These are phyloP conservation scores for Dufourea novaeangliae DNA, from an alignment of 1,140 invertebrate genomes.

Conservation along the genomic window DNA sequence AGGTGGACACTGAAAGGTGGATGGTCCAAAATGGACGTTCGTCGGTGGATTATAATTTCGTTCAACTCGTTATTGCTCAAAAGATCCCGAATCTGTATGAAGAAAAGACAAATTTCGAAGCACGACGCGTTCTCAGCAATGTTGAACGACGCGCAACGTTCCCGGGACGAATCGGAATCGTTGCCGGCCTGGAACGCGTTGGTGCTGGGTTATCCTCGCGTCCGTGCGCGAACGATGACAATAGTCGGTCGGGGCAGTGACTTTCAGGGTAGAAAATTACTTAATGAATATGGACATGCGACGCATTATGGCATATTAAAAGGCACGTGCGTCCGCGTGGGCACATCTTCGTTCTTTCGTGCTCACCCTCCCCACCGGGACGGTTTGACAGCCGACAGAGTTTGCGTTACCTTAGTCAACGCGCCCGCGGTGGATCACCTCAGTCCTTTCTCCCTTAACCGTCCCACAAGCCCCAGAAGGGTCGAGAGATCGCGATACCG, in stretches of 20 bases:
- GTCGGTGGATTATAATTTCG: too few species aligned
- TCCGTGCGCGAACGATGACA: neutral
- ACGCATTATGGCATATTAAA: constrained; percentile 79
- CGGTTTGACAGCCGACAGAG: constrained; percentile 65
- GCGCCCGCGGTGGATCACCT: constrained; percentile 14
- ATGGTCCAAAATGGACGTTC: too few species aligned
- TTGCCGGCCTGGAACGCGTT: neutral
- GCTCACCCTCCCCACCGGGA: constrained; percentile 5
- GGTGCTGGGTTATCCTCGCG: neutral
- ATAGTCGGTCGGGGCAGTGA: constrained; percentile 12
- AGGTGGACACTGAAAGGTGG: too few species aligned
- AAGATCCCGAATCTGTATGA: too few species aligned
- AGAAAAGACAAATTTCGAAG: neutral
- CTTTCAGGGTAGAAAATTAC: constrained; percentile 71
- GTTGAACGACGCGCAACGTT: too few species aligned
- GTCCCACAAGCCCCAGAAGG: neutral
- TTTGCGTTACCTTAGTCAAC: constrained; percentile 59
- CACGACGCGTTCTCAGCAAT: neutral
- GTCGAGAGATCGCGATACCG: constrained; percentile 36
- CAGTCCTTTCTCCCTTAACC: constrained; percentile 4
- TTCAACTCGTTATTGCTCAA: too few species aligned
- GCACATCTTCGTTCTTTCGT: constrained; percentile 54
- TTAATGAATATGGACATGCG: constrained; percentile 80
- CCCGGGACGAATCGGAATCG: neutral
- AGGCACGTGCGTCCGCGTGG: constrained; percentile 69